Base-by-base conservation (phyloP, 2,113 vertebrate genomes). In the Callithrix jacchus region DNA sequence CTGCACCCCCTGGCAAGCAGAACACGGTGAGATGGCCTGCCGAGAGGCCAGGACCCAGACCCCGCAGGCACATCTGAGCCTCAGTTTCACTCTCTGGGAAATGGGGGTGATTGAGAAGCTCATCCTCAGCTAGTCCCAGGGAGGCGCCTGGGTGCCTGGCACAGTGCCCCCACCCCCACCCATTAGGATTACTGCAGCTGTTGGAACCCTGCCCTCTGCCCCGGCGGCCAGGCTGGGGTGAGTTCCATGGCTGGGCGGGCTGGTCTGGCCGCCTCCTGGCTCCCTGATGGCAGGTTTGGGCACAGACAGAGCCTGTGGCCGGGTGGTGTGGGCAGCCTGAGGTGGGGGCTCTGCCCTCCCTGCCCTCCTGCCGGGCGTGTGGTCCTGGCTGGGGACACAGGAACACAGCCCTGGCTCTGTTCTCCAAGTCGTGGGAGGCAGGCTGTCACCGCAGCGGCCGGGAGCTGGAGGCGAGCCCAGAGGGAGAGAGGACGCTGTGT, bases 321-420 rank as follows among this genome's bases (percentile, higher is more conserved):
- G 16, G 82, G 82, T 18, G 11, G 85, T 58, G 66, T 76, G 40
- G 73, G 61, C 30, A 18, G 61, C 23, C 21, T 77, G 93, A 35
- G 64, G 40, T 16, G 4, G 79, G 5, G 45, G 92, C 87, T 77
- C 56, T 0, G 32, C 73, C 68, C 79, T 83, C 66, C 58, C 42
- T 6, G 13, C 89, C 91, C 0, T 11, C 82, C 95, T 58, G 40
- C 88, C 49, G 68, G 68, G 92, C 79, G 42, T 97, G 95, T 93
- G 95, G 97, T 97, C 97, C 89, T 30, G 5, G 95, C 42, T 3
- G 91, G 13, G 85, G 92, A 88, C 96, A 73, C 82, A 76, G 64
- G 97, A 92, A 68, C 95, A 93, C 84, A 89, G 96, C 93, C 94
- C 95, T 91, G 96, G 95, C 96, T 97, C 97, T 97, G 97, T 95